Conservation (phyloP, 2,113 vertebrate species). For the Tetrax tetrax region DNA sequence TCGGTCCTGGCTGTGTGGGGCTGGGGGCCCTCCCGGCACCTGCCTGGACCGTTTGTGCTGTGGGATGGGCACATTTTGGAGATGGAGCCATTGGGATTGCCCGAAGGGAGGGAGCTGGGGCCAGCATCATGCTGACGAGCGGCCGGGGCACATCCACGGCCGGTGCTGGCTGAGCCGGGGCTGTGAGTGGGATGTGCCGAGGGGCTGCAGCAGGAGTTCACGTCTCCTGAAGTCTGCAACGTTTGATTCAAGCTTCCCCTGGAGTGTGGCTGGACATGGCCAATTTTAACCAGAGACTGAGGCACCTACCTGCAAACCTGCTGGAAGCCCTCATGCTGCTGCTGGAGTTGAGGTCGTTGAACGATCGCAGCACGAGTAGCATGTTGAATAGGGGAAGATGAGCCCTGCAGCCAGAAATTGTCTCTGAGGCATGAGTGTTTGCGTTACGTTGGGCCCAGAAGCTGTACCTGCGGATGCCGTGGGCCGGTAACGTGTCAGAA, state of each 20-base stretch:
- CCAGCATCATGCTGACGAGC: accelerated
- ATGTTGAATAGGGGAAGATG: background rate
- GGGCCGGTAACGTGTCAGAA: accelerated
- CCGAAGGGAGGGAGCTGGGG: accelerated
- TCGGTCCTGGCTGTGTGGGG: background rate
- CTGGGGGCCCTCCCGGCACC: background rate
- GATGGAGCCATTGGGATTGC: accelerated
- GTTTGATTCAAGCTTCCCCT: accelerated
- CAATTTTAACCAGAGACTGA: background rate
- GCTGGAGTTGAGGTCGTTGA: accelerated
- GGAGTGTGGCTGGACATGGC: accelerated
- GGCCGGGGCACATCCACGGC: accelerated
- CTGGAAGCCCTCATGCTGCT: background rate
- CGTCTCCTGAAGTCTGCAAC: background rate
- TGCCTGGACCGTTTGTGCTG: background rate
- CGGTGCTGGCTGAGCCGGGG: background rate
- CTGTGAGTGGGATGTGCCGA: accelerated
- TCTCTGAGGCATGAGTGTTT: background rate
- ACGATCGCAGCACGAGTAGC: accelerated
- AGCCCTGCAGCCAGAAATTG: background rate
- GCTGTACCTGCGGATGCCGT: accelerated
- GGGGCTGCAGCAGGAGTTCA: background rate
- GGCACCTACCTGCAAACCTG: accelerated
- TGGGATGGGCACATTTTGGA: accelerated
- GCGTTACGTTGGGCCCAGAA: accelerated